phyloP scores from a whole-genome alignment of 2,888 invertebrate species.

The Cephus runcator region DNA sequence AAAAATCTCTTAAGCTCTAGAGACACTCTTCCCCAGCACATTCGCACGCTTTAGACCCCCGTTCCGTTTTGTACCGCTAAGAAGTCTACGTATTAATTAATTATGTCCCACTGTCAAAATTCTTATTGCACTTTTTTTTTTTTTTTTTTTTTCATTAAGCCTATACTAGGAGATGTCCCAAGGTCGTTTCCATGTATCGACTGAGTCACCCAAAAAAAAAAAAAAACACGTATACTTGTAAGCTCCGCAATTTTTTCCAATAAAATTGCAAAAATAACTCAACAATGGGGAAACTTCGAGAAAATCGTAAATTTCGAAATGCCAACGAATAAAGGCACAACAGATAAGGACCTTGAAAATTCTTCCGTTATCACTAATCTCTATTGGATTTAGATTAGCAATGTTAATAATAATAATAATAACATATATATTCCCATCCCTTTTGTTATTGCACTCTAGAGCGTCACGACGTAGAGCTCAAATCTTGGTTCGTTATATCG shows the following conservation, averaged over 20 bases:
- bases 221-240: background rate
- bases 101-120: conserved; percentile 28
- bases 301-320: background rate
- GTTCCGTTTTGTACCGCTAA: background rate
- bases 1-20: background rate
- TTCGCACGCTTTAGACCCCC: background rate
- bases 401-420: background rate
- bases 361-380: background rate
- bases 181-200: background rate
- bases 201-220: background rate
- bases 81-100: background rate
- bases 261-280: background rate
- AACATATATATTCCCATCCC: background rate
- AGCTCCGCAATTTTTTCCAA: background rate
- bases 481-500: background rate
- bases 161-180: background rate
- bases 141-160: conserved; percentile 22
- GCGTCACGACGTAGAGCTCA: background rate
- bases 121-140: conserved; percentile 47
- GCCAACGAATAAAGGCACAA: background rate
- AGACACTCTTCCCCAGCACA: background rate
- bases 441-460: background rate
- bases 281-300: background rate
- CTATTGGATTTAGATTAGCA: background rate
- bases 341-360: background rate